Percentiles rank a stretch among this genome's conserved stretches.
Conservation (phyloP, 2,113 vertebrate genomes). For the Entomyzon cyanotis region DNA sequence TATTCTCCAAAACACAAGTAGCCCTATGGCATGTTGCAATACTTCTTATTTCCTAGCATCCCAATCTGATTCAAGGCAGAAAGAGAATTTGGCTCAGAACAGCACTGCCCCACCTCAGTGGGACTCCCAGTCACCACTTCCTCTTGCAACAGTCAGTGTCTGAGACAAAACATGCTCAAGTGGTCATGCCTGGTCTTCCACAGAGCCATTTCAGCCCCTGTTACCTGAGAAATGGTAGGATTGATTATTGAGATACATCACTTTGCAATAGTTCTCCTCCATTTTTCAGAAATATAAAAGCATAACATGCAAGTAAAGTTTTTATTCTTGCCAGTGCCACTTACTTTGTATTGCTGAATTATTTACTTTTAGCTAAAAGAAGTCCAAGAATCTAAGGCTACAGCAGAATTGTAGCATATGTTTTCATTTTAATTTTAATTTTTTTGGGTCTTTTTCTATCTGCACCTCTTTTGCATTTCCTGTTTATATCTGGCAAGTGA, state of each 20-base stretch:
- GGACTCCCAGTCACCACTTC: neutral
- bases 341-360: neutral
- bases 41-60: neutral
- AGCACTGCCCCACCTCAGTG: rapidly evolving
- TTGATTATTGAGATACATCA: neutral
- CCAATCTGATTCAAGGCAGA: neutral
- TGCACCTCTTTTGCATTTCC: neutral
- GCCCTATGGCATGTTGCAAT: no score
- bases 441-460: neutral
- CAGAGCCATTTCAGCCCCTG: neutral
- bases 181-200: neutral
- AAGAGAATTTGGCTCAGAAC: neutral
- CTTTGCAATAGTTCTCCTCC: neutral
- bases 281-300: neutral
- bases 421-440: neutral
- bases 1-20: neutral
- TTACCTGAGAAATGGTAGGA: neutral
- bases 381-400: neutral
- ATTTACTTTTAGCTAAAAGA: neutral
- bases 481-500: neutral
- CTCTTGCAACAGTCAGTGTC: rapidly evolving
- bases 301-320: neutral
- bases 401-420: neutral
- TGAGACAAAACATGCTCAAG: neutral
- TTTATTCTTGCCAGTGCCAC: neutral